Percentiles rank a stretch among this genome's conserved stretches.
These are phyloP conservation scores for Orthosia incerta DNA, from an alignment of 2,888 invertebrate genomes.

Conservation along the genomic window DNA sequence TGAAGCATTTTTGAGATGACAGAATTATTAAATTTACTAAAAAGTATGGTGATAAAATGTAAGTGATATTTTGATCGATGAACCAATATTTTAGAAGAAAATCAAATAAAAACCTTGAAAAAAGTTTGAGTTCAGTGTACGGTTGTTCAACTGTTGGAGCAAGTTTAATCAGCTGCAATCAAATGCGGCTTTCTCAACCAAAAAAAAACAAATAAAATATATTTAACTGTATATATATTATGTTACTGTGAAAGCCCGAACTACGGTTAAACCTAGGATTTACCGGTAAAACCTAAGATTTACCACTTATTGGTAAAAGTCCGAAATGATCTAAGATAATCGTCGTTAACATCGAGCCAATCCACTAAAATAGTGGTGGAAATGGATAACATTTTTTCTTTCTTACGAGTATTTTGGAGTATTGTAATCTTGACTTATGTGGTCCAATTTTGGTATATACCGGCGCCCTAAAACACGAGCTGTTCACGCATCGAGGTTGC, in stretches of 20 bases:
- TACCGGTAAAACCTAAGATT: too few species aligned
- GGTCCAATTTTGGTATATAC: neutral
- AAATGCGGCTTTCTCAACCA: too few species aligned
- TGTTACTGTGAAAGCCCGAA: too few species aligned
- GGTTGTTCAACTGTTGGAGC: constrained; percentile 17
- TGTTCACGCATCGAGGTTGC: neutral
- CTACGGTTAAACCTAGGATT: too few species aligned
- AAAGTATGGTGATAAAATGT: constrained; percentile 23
- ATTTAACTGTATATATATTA: too few species aligned
- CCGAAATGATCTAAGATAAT: too few species aligned
- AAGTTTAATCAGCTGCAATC: neutral
- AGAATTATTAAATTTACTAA: constrained; percentile 34
- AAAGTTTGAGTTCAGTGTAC: neutral
- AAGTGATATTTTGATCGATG: constrained; percentile 38
- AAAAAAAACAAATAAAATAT: too few species aligned
- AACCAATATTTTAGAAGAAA: constrained; percentile 19
- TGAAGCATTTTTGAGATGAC: constrained; percentile 32
- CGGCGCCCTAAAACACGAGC: neutral
- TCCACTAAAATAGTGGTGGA: neutral
- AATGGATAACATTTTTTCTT: neutral
- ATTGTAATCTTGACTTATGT: neutral
- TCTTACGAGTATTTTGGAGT: too few species aligned
- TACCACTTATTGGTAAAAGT: too few species aligned
- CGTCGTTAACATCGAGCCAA: too few species aligned
- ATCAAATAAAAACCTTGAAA: constrained; percentile 22